Conservation (phyloP, 2,888 invertebrate genomes). For the Lasioglossum vierecki region DNA sequence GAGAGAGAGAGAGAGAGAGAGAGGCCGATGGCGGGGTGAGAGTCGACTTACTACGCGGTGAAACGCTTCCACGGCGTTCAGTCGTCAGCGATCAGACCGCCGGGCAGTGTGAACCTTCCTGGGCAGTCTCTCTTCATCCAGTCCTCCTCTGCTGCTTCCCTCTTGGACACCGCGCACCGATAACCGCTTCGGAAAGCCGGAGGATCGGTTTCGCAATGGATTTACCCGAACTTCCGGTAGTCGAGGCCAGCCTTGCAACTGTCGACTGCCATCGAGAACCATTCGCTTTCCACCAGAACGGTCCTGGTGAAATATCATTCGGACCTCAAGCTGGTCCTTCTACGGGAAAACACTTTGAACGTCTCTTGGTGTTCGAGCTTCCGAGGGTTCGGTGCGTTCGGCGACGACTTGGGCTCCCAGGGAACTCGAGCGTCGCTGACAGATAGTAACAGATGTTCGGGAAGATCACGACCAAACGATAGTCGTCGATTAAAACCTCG, state of each 20-base stretch:
- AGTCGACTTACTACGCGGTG: conserved; percentile 72
- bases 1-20: conserved; percentile 56
- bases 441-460: conserved; percentile 55
- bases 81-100: conserved; percentile 75
- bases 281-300: conserved; percentile 9
- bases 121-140: conserved; percentile 66
- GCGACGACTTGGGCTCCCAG: not conserved
- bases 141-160: conserved; percentile 49
- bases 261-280: conserved; percentile 7
- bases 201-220: conserved; percentile 43
- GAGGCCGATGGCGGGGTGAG: conserved; percentile 73
- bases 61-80: conserved; percentile 72
- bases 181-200: conserved; percentile 36
- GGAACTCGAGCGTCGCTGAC: not conserved
- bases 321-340: not conserved
- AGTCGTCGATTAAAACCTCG: conserved; percentile 18
- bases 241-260: conserved; percentile 1
- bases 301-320: not conserved
- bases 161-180: conserved; percentile 47
- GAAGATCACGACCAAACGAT: conserved; percentile 23
- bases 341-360: not conserved
- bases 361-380: not conserved
- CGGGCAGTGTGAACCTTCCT: conserved; percentile 73
- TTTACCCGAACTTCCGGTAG: conserved; percentile 36
- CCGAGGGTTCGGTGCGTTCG: not conserved